phyloP scores from a whole-genome alignment of 2,113 vertebrate species.

The Archocentrus centrarchus region DNA sequence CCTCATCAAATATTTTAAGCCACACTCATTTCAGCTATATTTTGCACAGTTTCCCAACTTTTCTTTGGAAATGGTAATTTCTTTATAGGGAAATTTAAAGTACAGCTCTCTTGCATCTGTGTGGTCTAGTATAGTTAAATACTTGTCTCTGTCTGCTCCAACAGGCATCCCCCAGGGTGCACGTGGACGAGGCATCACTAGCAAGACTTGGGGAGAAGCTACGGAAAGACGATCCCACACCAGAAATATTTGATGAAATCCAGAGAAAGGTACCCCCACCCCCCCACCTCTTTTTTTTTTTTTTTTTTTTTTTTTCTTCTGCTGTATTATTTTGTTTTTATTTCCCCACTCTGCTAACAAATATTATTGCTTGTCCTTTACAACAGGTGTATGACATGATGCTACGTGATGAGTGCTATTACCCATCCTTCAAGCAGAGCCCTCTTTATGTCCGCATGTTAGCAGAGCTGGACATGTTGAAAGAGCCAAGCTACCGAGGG shows the following conservation, averaged over 20 bases:
- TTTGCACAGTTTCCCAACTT: not conserved
- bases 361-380: not conserved
- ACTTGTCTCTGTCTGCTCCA: not conserved
- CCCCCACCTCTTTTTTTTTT: too few species aligned
- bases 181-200: conserved; percentile 90
- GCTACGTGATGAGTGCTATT: conserved; percentile 94
- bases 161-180: conserved; percentile 95
- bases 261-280: conserved; percentile 87
- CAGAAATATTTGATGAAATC: conserved; percentile 98
- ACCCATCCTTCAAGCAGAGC: conserved; percentile 95
- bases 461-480: conserved; percentile 98
- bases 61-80: not conserved
- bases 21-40: not conserved
- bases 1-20: not conserved
- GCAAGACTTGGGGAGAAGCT: conserved; percentile 90
- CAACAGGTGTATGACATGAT: conserved; percentile 96
- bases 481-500: conserved; percentile 97
- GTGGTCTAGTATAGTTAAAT: not conserved
- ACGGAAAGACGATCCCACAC: conserved; percentile 93
- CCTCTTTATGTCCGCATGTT: conserved; percentile 96
- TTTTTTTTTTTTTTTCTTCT: not conserved
- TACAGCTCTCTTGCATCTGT: not conserved
- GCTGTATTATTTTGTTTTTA: not conserved
- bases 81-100: not conserved
- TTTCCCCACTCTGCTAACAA: not conserved